Evolutionary conservation across 2,888 invertebrate genomes (phyloP), one percentile per base, ranked within the genome.

Genomic region (Coecobrya sp.): DNA sequence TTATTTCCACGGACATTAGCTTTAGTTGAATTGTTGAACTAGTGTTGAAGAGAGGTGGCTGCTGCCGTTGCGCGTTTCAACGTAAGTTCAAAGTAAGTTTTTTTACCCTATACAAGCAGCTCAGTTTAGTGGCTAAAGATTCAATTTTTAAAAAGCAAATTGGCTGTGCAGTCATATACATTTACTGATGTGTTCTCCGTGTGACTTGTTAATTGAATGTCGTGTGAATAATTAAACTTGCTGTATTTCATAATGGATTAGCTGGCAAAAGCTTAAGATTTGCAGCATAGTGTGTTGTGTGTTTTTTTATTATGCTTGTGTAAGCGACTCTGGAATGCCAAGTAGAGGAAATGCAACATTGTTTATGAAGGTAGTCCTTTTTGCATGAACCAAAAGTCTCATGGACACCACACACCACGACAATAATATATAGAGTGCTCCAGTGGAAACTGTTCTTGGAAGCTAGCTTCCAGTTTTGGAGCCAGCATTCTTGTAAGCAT

Each of bases 21-120:
- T 88, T 92, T 92, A 92, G 92, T 92, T 90, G 92, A 90, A 92
- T 92, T 86, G 89, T 92, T 92, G 92, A 87, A 55, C 52, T 82
- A 89, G 92, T 92, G 92, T 82, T 92, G 92, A 82, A 68, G 89
- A 92, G 92, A 92, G 89, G 73, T 89, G 55, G 81, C 27, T 85
- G 86, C 86, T 70, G 89, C 81, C 86, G 86, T 49, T 81, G 65
- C 52, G 27, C 81, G 16, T 25, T 81, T 81, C 25, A 62, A 62
- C 62, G 25, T 62, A 62, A 25, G 5, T 5, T n/a, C n/a, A n/a
- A n/a, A n/a, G n/a, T n/a, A n/a, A n/a, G n/a, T n/a, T n/a, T 7
- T 62, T 62, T 62, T 62, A 0, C 62, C 22, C 62, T 49, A 19
- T 59, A 62, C 25, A 62, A 70, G 70, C 70, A 70, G 70, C 70